Conservation (phyloP, 2,113 vertebrate species). For the Oreochromis tanganicae region DNA sequence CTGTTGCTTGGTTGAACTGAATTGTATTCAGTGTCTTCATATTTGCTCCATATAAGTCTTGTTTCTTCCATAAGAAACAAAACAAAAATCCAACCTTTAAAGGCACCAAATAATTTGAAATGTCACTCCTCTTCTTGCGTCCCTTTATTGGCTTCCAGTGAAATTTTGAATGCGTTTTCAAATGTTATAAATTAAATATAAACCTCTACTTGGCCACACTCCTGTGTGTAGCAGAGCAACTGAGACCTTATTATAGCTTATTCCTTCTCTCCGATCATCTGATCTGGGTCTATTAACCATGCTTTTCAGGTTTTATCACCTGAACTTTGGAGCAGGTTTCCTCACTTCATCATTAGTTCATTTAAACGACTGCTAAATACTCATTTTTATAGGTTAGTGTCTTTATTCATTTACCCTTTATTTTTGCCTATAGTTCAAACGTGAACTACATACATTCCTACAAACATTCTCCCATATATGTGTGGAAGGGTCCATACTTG, state of each 20-base stretch:
- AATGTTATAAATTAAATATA: neutral
- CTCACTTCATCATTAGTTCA: neutral
- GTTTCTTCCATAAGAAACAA: neutral
- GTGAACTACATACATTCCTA: neutral
- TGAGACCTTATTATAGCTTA: neutral
- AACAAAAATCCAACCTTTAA: neutral
- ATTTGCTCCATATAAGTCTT: neutral
- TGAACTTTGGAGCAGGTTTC: neutral
- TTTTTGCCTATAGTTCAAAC: neutral
- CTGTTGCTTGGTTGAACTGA: neutral
- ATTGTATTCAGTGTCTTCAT: neutral
- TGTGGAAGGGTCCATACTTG: neutral
- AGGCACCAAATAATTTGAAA: neutral
- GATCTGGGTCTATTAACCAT: neutral
- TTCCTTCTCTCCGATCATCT: neutral
- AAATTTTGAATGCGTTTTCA: neutral
- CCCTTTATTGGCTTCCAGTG: neutral
- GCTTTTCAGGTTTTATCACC: neutral
- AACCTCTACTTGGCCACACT: neutral
- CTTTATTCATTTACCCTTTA: neutral
- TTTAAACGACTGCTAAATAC: neutral
- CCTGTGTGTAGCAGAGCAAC: neutral
- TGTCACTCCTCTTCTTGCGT: neutral
- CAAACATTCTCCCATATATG: neutral
- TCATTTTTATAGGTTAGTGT: neutral